Evolutionary conservation across 2,888 invertebrate species (phyloP), one percentile per base, ranked within the genome.

Genomic region (Allolobophora icterica): DNA sequence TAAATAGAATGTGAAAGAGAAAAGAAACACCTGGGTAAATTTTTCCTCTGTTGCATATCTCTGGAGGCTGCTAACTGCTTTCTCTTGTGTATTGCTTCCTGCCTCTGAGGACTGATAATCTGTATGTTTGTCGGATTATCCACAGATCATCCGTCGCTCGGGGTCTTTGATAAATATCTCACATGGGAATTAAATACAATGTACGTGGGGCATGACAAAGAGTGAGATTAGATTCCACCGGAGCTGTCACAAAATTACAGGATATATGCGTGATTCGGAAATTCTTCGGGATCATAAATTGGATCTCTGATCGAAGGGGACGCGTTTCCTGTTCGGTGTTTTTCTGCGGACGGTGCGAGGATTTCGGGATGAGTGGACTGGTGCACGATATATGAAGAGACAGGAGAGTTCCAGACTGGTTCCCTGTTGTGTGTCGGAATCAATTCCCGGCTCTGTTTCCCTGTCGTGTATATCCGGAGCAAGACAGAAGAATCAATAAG

Each of bases 401-500:
- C 71, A n/a, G 71, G 0, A n/a, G 71, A 71, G 0, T 8, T n/a
- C 71, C 71, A 52, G 1, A 17, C 71, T 71, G 71, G 71, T 71
- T 8, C 71, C 71, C n/a, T 8, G 30, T 30, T 71, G 71, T 71
- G 71, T n/a, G 71, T 11, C 2, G n/a, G n/a, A 71, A 71, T 71
- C 71, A 71, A 71, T 30, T 71, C 71, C 71, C 30, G n/a, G 71
- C 71, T 71, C 71, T n/a, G 71, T 30, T 71, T n/a, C 71, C n/a
- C n/a, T 71, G 71, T 71, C 71, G 8, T 71, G 71, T 71, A 71
- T n/a, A 71, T 71, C 13, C n/a, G 71, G 8, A 71, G n/a, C n/a
- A 71, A n/a, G 71, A 71, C 71, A 71, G 71, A 71, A 71, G 71
- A 71, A 71, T 71, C 71, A 71, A 71, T 52, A 52, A 52, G 52